Percentiles rank a stretch among this genome's conserved stretches.
phyloP scores from a whole-genome alignment of 1,140 invertebrate genomes.

The Orchesella cincta region DNA sequence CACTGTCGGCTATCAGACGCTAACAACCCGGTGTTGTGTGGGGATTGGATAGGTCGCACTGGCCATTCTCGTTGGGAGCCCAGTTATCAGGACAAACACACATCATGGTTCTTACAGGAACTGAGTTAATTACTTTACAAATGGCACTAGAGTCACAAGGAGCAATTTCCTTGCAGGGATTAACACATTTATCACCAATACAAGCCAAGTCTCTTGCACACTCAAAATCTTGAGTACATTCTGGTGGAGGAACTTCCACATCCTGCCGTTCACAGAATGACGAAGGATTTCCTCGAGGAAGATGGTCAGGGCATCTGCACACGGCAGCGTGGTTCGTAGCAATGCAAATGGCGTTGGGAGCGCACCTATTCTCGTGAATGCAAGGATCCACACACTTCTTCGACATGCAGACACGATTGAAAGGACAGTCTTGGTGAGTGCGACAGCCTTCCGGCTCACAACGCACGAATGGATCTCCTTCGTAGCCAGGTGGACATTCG shows the following conservation, averaged over 20 bases:
- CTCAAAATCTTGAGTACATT: constrained; percentile 75
- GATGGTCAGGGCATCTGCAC: constrained; percentile 71
- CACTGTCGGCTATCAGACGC: constrained; percentile 71
- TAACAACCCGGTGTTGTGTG: constrained; percentile 73
- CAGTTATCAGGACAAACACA: constrained; percentile 81
- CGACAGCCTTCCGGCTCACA: constrained; percentile 75
- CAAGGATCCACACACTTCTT: constrained; percentile 85
- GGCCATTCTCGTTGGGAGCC: constrained; percentile 73
- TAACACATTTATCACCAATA: constrained; percentile 73
- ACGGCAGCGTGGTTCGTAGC: constrained; percentile 72
- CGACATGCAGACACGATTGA: constrained; percentile 78
- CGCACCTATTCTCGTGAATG: constrained; percentile 69
- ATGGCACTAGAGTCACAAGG: constrained; percentile 70
- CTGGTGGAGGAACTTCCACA: constrained; percentile 55
- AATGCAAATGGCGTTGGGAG: constrained; percentile 74
- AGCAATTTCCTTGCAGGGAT: constrained; percentile 73
- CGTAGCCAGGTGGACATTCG: constrained; percentile 43
- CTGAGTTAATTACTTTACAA: constrained; percentile 76
- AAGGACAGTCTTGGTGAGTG: constrained; percentile 83
- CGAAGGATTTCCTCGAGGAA: constrained; percentile 70
- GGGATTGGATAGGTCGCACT: constrained; percentile 70
- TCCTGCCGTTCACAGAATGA: constrained; percentile 68
- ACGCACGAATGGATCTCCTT: constrained; percentile 58
- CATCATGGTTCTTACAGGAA: constrained; percentile 79
- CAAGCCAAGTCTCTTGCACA: constrained; percentile 79